Conservation (phyloP, 2,797 vertebrate genomes). For the Protosalanx chinensis region DNA sequence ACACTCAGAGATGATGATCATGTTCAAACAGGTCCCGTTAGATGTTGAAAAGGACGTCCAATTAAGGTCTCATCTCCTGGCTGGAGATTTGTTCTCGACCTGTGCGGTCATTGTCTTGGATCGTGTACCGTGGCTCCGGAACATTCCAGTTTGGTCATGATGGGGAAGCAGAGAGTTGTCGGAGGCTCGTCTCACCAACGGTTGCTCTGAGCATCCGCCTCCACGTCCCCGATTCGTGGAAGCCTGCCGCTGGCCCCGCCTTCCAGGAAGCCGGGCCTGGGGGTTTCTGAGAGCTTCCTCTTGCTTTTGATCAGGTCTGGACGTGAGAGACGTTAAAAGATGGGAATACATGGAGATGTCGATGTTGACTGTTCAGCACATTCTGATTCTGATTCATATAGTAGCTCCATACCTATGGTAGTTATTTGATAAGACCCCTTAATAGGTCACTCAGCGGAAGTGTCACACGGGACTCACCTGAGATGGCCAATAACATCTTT, state of each 20-base stretch:
- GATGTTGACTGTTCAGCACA: slow-evolving; percentile 1
- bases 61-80: background rate
- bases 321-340: slow-evolving; percentile 22
- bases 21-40: slow-evolving; percentile 23
- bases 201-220: slow-evolving; percentile 64
- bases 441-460: background rate
- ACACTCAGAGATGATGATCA: slow-evolving; percentile 23
- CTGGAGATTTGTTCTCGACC: background rate
- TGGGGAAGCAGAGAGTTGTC: background rate
- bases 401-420: background rate
- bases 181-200: slow-evolving; percentile 64
- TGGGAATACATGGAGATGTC: background rate
- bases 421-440: no score
- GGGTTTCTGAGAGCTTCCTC: slow-evolving; percentile 64
- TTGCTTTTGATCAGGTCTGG: slow-evolving; percentile 68
- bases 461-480: slow-evolving; percentile 60
- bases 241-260: slow-evolving; percentile 79
- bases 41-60: background rate
- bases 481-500: slow-evolving; percentile 79
- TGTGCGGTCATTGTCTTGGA: background rate
- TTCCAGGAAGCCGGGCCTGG: slow-evolving; percentile 73
- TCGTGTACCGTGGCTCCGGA: background rate
- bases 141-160: slow-evolving; percentile 12
- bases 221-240: slow-evolving; percentile 69
- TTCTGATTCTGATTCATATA: background rate